Evolutionary conservation across 2,888 invertebrate species (phyloP), one percentile per base, ranked within the genome.

Genomic region (Desoria tigrina): DNA sequence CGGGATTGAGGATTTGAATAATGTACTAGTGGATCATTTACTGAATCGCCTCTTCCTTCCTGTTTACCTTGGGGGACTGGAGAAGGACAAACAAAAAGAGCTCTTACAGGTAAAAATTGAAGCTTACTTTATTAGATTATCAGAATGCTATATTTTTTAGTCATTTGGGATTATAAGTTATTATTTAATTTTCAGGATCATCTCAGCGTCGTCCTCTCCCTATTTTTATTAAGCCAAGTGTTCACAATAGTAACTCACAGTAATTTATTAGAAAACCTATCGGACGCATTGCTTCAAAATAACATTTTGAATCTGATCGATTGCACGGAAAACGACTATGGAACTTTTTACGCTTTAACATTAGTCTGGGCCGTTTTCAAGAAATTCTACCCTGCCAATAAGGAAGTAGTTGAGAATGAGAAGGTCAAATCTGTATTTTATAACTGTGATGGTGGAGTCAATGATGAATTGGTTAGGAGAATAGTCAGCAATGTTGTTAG

Each of bases 271-370:
- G 90, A 92, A 77, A 89, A 91, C 6, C 81, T 98, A 73, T 93
- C 95, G 45, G 89, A 93, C 85, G 94, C 63, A 88, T 97, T 78
- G 82, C 97, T 39, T 90, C 92, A 1, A 90, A 94, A 49, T 70
- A 72, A 68, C 4, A 87, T 97, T 56, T 84, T 95, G 67, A 88
- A 90, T 76, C 89, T 94, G 0, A 83, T 98, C 74, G 90, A 92
- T 78, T 93, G 94, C 79, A 84, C 84, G 14, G 94, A 95, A 79
- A 96, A 96, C 81, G 98, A 99, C 83, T 97, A 98, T 79, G 87
- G 91, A 53, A 89, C 96, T 6, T 83, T 99, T 97, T 80, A 89
- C 91, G 2, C 83, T 98, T 18, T 93, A 95, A 81, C 84, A 98
- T 54, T 55, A 23, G 49, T 55, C 23, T 45, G 28, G 16, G 56